These are phyloP conservation scores for Hydropsyche tenuis DNA, from an alignment of 1,140 invertebrate species.

Conservation along the genomic window DNA sequence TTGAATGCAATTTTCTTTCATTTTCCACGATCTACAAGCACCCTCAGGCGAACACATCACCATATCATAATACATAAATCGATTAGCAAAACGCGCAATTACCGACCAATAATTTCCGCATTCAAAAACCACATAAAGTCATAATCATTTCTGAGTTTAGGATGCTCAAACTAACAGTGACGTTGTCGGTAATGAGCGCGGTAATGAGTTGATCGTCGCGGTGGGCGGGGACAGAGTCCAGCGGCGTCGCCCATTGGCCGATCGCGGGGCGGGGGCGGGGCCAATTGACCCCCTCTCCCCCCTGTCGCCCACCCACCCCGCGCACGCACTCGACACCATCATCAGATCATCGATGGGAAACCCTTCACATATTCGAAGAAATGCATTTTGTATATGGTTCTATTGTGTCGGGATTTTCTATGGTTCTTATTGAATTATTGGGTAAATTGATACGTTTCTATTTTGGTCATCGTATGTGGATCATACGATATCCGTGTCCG, in stretches of 20 bases:
- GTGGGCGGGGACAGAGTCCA: conserved; percentile 37
- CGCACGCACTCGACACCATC: background rate
- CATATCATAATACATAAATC: too few relatives aligned
- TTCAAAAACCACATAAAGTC: too few relatives aligned
- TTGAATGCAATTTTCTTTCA: too few relatives aligned
- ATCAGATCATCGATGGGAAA: background rate
- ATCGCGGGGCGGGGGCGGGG: conserved; percentile 32
- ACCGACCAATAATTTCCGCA: too few relatives aligned
- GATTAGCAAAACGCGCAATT: too few relatives aligned
- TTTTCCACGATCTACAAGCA: too few relatives aligned
- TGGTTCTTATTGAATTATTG: too few relatives aligned
- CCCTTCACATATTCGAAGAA: too few relatives aligned
- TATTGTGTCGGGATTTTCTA: background rate
- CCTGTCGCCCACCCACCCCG: conserved; percentile 9
- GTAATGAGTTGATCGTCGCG: conserved; percentile 31
- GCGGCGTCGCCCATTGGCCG: conserved; percentile 44
- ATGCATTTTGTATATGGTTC: background rate
- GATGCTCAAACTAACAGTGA: too few relatives aligned
- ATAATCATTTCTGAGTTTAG: too few relatives aligned
- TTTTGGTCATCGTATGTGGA: background rate
- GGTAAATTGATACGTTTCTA: too few relatives aligned
- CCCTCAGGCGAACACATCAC: too few relatives aligned
- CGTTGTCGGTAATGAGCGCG: conserved; percentile 1
- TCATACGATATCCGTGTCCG: conserved; percentile 40
- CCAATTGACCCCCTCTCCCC: background rate